Conservation (phyloP, 2,797 vertebrate species). For the Melanotaenia pygmaea region DNA sequence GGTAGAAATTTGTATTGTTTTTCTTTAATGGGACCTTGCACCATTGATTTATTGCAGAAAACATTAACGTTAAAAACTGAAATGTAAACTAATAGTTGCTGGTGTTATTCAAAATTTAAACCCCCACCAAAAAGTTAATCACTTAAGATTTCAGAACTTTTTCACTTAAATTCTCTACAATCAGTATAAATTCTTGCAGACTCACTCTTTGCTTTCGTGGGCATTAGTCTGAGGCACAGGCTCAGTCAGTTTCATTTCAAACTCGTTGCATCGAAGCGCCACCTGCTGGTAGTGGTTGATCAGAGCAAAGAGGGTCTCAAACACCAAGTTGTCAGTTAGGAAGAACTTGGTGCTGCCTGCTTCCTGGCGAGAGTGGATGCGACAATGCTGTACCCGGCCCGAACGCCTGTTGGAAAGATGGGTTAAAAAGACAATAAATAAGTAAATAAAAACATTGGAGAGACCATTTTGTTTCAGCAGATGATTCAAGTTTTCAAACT, state of each 20-base stretch:
- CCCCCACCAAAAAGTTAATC: not conserved
- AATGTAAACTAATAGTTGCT: not conserved
- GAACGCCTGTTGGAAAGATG: conserved; percentile 86
- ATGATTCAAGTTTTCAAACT: not conserved
- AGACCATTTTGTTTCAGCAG: not conserved
- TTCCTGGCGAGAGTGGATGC: conserved; percentile 97
- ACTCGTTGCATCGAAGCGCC: conserved; percentile 97
- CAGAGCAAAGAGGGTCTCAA: conserved; percentile 95
- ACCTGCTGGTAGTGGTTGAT: conserved; percentile 99
- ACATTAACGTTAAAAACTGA: not conserved
- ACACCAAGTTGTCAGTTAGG: conserved; percentile 98
- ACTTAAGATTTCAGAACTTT: not conserved
- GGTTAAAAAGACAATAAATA: not conserved
- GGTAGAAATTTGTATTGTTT: not conserved
- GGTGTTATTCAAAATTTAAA: not conserved
- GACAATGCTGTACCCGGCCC: conserved; percentile 96
- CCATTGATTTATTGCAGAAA: not conserved
- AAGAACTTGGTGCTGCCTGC: conserved; percentile 98
- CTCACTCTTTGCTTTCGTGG: conserved; percentile 99
- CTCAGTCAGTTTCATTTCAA: conserved; percentile 98
- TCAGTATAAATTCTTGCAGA: not conserved
- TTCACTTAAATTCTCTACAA: not conserved
- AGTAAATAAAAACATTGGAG: not conserved
- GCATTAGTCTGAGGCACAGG: conserved; percentile 98
- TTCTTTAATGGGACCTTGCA: not conserved